Evolutionary conservation across 2,888 invertebrate genomes (phyloP).

Genomic region (Heliconius ismenius): DNA sequence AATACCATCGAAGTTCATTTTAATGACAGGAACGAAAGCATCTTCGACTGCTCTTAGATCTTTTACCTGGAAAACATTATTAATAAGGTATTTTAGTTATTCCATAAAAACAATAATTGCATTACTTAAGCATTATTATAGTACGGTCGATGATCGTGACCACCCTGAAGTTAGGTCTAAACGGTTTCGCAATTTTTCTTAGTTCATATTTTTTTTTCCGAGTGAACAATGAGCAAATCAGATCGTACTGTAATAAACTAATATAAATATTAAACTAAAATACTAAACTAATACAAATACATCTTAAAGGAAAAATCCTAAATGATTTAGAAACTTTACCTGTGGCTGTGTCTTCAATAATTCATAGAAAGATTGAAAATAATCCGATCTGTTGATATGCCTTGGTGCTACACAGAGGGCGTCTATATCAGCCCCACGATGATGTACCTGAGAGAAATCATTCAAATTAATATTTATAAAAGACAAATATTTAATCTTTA

Average conservation of each 20-base stretch:
- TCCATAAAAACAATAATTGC: no score
- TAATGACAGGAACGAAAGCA: slow-evolving; percentile 99
- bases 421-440: slow-evolving; percentile 99
- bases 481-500: no score
- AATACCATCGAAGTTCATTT: slow-evolving; percentile 99
- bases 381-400: slow-evolving; percentile 96
- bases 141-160: no score
- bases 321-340: slow-evolving; percentile 66
- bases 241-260: no score
- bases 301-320: background rate
- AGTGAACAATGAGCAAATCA: no score
- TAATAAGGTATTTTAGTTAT: background rate
- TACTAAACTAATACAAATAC: background rate
- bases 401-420: slow-evolving; percentile 98
- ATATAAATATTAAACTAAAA: no score
- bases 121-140: no score
- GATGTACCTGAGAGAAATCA: slow-evolving; percentile 86
- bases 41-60: slow-evolving; percentile 92
- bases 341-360: slow-evolving; percentile 92
- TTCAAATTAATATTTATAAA: background rate
- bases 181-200: no score
- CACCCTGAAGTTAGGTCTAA: no score
- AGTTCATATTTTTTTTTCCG: no score
- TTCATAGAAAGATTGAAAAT: slow-evolving; percentile 97
- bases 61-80: slow-evolving; percentile 71